A percentile compares a stretch with the other conserved stretches of the same genome.
phyloP scores from a whole-genome alignment of 1,140 invertebrate genomes.

The Drosophila subpulchrella region DNA sequence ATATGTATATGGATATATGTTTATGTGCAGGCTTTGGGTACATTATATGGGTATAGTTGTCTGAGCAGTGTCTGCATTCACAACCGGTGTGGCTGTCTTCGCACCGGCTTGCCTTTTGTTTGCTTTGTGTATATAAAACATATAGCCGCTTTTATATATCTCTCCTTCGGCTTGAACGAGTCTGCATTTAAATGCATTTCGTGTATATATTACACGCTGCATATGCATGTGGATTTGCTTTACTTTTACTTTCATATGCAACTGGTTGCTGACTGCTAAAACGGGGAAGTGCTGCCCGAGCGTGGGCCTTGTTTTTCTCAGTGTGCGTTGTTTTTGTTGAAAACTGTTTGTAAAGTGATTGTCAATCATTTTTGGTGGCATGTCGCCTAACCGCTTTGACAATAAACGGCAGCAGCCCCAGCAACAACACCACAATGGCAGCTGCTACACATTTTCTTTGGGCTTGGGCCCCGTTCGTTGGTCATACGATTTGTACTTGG shows the following conservation, averaged over 20 bases:
- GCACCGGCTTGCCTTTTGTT: constrained; percentile 67
- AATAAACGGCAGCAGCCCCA: constrained; percentile 46
- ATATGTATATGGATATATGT: constrained; percentile 15
- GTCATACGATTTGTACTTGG: constrained; percentile 22
- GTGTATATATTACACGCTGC: constrained; percentile 19
- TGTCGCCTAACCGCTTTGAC: constrained; percentile 76
- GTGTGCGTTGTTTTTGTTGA: constrained; percentile 33
- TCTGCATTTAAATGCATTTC: constrained; percentile 70
- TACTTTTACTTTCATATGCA: constrained; percentile 82
- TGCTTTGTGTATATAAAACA: constrained; percentile 50
- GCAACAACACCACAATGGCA: constrained; percentile 51
- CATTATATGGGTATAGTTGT: constrained; percentile 32
- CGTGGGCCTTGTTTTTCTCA: constrained; percentile 49
- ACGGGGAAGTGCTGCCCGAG: constrained; percentile 63
- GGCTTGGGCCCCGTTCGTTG: constrained; percentile 38
- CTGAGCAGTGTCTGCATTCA: constrained; percentile 61
- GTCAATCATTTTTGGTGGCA: constrained; percentile 82
- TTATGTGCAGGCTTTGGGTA: constrained; percentile 20
- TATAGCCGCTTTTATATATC: constrained; percentile 3
- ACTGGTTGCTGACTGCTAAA: constrained; percentile 66
- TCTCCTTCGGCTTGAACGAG: constrained; percentile 25
- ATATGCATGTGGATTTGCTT: constrained; percentile 57
- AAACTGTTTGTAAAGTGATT: constrained; percentile 82
- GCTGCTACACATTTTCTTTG: constrained; percentile 66
- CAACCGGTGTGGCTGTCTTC: constrained; percentile 73